phyloP scores from a whole-genome alignment of 2,888 invertebrate species.

The Tortricodes alternella region DNA sequence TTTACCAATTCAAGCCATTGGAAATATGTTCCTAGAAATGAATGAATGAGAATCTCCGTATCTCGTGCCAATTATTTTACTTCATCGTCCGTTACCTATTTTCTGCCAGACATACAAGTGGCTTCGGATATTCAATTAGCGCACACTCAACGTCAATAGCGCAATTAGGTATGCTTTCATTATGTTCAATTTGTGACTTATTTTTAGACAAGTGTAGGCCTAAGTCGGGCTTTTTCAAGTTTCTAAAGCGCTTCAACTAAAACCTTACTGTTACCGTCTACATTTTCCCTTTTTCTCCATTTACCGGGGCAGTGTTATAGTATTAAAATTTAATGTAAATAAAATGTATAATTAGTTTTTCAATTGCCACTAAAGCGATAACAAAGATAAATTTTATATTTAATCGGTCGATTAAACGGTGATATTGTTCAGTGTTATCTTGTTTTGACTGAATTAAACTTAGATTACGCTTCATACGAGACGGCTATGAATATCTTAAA shows the following conservation, averaged over 20 bases:
- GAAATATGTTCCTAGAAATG: not conserved
- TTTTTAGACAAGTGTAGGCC: conserved; percentile 1
- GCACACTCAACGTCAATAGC: conserved; percentile 9
- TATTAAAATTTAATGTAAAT: not conserved
- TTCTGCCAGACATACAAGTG: conserved; percentile 2
- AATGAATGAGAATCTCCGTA: not conserved
- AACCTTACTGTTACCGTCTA: too few relatives aligned
- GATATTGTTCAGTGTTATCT: conserved; percentile 2
- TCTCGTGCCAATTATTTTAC: not conserved
- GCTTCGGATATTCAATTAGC: conserved; percentile 15
- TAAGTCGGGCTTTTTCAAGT: not conserved
- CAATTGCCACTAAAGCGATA: not conserved
- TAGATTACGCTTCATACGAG: not conserved
- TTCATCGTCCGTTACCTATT: not conserved
- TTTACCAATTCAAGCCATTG: too few relatives aligned
- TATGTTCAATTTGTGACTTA: conserved; percentile 1
- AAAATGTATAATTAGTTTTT: not conserved
- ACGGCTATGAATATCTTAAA: not conserved
- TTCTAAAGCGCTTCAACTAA: not conserved
- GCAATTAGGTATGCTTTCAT: conserved; percentile 15
- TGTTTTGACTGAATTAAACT: conserved; percentile 1
- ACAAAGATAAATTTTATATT: not conserved
- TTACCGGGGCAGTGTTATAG: not conserved
- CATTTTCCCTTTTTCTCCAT: too few relatives aligned
- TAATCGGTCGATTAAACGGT: not conserved